Evolutionary conservation across 1,140 invertebrate species (phyloP), one percentile per base, ranked within the genome.

Genomic region (Trichonephila clavata): DNA sequence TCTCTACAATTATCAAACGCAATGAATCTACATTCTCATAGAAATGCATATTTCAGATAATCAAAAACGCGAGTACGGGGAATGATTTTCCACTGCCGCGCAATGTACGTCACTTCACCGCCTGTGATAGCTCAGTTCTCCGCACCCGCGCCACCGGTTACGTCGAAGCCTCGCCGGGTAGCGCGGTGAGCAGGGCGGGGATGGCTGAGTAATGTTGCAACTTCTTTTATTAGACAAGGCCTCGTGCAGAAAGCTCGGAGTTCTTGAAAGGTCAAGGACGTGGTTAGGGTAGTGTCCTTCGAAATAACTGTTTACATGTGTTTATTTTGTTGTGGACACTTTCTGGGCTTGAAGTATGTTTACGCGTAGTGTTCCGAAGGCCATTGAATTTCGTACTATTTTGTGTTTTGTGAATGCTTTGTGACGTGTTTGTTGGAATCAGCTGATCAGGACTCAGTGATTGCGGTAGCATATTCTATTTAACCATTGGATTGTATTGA

Each of bases 281-380:
- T 39, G 27, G 27, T 77, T 32, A 1, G 71, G 18, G 24, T 32
- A 77, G 71, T 77, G 71, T 32, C 71, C 71, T 32, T 39, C 27
- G 18, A 39, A 77, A 20, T 24, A 32, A 20, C 24, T 32, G 71
- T 77, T 77, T 77, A 39, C 27, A 77, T 77, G 16, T 77, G 71
- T 77, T 77, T 77, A 77, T 77, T 77, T 77, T 27, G 24, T 77
- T 77, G 71, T 77, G 71, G 4, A 77, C 71, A 77, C 61, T 63
- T 63, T 32, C 4, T 32, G 13, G 71, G 14, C 27, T 77, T 77
- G 24, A 18, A 77, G 68, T 3, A 4, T 32, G 71, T 77, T 32
- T 32, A 77, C 16, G 2, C 5, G 18, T 18, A 20, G 32, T 18
- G 24, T 77, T 32, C 16, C 18, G 7, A 13, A 3, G 27, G 14